phyloP scores from a whole-genome alignment of 2,113 vertebrate genomes.

The Hipposideros armiger region DNA sequence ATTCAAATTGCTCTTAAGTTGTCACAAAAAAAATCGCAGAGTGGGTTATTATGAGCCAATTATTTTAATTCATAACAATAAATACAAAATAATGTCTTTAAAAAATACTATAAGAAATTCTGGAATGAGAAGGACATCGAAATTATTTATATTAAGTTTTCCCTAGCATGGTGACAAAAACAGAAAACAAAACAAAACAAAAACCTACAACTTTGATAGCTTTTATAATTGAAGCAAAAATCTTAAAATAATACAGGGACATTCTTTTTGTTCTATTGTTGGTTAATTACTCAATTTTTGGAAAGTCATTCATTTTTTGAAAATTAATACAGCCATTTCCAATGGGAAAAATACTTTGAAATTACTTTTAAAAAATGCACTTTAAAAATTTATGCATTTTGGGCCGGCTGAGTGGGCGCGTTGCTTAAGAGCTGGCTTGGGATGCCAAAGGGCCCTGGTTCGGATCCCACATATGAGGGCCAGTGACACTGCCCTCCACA shows the following conservation, averaged over 20 bases:
- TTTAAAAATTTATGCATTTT: background rate
- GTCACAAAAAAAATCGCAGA: background rate
- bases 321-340: background rate
- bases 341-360: background rate
- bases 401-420: too few species aligned
- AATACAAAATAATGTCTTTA: background rate
- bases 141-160: background rate
- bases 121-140: background rate
- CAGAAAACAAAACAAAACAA: background rate
- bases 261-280: slow-evolving; percentile 20
- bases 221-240: background rate
- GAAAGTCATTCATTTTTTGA: slow-evolving; percentile 27
- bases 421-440: too few species aligned
- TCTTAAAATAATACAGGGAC: background rate
- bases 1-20: slow-evolving; percentile 47
- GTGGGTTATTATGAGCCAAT: background rate
- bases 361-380: background rate
- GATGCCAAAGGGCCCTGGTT: too few species aligned
- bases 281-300: background rate
- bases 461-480: too few species aligned
- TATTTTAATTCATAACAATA: background rate
- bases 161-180: background rate
- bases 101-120: background rate
- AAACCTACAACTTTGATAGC: background rate
- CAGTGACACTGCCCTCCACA: too few species aligned